Evolutionary conservation across 2,888 invertebrate genomes (phyloP).

Genomic region (Eupithecia insigniata): DNA sequence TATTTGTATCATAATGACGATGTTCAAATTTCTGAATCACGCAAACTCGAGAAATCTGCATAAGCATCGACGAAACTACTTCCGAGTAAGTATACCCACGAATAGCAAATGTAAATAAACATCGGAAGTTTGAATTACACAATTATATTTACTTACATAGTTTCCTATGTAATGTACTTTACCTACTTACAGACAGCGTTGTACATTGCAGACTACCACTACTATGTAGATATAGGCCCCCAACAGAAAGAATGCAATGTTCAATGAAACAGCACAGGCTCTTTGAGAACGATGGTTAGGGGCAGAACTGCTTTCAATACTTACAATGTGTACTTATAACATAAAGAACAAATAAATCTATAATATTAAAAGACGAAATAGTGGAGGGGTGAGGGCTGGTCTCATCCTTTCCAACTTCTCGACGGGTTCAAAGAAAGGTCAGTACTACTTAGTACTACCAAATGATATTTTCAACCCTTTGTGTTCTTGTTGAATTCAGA

Average conservation of each 20-base stretch:
- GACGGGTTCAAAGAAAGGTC: no score
- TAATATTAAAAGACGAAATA: no score
- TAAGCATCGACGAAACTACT: background rate
- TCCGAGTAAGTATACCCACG: conserved; percentile 33
- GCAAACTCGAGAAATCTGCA: conserved; percentile 7
- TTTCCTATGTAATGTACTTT: background rate
- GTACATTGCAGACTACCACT: no score
- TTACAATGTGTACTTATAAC: no score
- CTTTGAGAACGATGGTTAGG: background rate
- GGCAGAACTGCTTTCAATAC: no score
- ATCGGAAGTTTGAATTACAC: conserved; percentile 43
- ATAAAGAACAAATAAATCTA: no score
- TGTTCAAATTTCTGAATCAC: no score
- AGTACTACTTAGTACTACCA: no score
- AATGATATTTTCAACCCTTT: no score
- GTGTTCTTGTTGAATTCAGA: background rate
- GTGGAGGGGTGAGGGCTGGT: no score
- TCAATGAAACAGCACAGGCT: background rate
- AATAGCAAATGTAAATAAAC: conserved; percentile 35
- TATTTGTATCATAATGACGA: no score
- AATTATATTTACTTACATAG: conserved; percentile 30
- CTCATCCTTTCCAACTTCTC: no score
- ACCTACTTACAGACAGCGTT: background rate
- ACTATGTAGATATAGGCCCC: background rate
- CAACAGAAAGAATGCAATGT: background rate